Percentiles rank a stretch among this genome's conserved stretches.
Evolutionary conservation across 2,888 invertebrate species (phyloP).

Genomic region (Archips crataeganus): DNA sequence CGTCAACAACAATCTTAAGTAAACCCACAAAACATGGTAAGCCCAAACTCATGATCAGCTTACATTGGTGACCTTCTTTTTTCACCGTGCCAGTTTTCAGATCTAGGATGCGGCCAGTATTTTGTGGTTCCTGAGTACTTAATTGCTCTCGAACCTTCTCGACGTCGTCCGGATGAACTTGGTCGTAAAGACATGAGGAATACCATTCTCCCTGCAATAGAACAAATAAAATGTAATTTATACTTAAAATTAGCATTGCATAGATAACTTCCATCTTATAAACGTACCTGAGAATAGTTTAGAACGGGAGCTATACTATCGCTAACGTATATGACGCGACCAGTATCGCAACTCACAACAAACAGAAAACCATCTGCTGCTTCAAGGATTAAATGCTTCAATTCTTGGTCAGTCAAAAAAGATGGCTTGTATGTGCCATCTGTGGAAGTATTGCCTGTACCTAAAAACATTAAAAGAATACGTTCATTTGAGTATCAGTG

Average conservation of each 20-base stretch:
- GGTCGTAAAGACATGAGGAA: conserved; percentile 97
- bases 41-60: conserved; percentile 66
- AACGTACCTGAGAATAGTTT: conserved; percentile 94
- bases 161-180: conserved; percentile 99
- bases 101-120: conserved; percentile 97
- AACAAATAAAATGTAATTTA: not conserved
- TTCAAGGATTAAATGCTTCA: conserved; percentile 99
- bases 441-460: conserved; percentile 97
- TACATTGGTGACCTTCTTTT: conserved; percentile 99
- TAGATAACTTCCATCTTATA: not conserved
- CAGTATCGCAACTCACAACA: conserved; percentile 98
- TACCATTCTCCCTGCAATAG: conserved; percentile 96
- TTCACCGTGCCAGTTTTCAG: conserved; percentile 99
- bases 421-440: conserved; percentile 99
- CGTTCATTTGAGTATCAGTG: not conserved
- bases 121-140: conserved; percentile 98
- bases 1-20: not conserved
- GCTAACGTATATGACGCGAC: conserved; percentile 98
- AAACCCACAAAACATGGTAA: not conserved
- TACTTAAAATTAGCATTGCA: not conserved
- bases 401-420: conserved; percentile 99
- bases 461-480: conserved; percentile 74
- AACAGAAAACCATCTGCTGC: conserved; percentile 99
- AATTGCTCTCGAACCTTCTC: conserved; percentile 99
- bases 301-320: conserved; percentile 99